Evolutionary conservation across 2,797 vertebrate genomes (phyloP).

Genomic region (Ctenopoma multispine): DNA sequence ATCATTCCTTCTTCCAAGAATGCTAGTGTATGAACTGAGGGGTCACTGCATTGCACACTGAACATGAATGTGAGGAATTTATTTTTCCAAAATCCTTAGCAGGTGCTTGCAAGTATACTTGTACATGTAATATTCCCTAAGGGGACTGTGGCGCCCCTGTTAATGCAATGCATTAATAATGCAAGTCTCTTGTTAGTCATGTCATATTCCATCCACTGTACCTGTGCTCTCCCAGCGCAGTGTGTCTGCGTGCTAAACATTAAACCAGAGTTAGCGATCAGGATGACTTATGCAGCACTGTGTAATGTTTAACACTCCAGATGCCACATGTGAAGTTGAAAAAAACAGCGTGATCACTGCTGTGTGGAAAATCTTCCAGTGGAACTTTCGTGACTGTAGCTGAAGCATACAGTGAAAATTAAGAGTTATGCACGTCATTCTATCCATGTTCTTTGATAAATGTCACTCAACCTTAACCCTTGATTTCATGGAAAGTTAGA

Average conservation of each 20-base stretch:
- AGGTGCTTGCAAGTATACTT: constrained; percentile 66
- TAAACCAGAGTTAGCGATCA: constrained; percentile 12
- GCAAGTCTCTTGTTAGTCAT: constrained; percentile 39
- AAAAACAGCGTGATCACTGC: constrained; percentile 29
- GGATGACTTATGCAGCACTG: constrained; percentile 19
- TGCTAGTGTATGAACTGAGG: constrained; percentile 69
- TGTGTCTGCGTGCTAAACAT: constrained; percentile 23
- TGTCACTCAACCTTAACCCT: constrained; percentile 31
- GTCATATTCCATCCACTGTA: constrained; percentile 10
- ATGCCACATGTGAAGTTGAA: constrained; percentile 33
- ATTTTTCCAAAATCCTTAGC: constrained; percentile 66
- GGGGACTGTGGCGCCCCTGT: constrained; percentile 28
- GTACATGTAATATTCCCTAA: constrained; percentile 57
- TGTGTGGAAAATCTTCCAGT: constrained; percentile 24
- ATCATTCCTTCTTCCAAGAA: constrained; percentile 63
- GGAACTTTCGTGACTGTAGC: background rate
- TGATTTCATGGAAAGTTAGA: constrained; percentile 27
- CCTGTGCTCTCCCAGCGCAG: constrained; percentile 6
- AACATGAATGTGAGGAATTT: constrained; percentile 70
- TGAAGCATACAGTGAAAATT: constrained; percentile 12
- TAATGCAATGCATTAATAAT: too few species aligned
- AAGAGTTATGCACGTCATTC: constrained; percentile 14
- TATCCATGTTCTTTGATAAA: constrained; percentile 32
- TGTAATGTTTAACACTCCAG: background rate
- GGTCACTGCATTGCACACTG: constrained; percentile 53